Percentiles rank a stretch among this genome's conserved stretches.
These are phyloP conservation scores for Galagoides demidoff DNA, from an alignment of 2,797 vertebrate species.

Conservation along the genomic window DNA sequence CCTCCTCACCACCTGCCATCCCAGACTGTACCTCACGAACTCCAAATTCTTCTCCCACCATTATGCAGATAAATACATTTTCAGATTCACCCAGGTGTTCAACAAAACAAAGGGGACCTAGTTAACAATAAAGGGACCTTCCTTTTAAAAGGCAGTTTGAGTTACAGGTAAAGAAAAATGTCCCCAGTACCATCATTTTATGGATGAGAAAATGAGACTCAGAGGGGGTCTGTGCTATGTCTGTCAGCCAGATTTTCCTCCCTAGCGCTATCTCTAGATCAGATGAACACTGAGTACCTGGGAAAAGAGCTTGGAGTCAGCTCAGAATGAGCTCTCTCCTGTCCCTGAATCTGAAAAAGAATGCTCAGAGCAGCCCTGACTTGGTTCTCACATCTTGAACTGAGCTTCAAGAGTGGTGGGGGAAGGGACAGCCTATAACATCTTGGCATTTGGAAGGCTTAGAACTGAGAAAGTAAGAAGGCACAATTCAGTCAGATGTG, in stretches of 20 bases:
- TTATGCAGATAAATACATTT: neutral
- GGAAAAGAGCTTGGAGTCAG: neutral
- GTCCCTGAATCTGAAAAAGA: neutral
- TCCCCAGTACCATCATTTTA: accelerated
- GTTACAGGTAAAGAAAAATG: neutral
- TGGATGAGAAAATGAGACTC: neutral
- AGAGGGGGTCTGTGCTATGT: neutral
- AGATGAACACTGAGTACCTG: neutral
- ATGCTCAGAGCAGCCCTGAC: neutral
- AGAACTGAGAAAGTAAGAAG: neutral
- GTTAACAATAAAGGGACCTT: neutral
- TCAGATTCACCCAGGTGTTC: neutral
- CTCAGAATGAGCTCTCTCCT: neutral
- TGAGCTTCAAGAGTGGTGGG: neutral
- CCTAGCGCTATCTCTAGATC: neutral
- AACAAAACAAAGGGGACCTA: neutral
- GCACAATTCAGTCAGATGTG: neutral
- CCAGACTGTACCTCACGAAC: neutral
- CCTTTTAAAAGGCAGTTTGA: neutral
- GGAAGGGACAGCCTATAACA: neutral
- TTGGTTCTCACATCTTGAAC: neutral
- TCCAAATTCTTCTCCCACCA: neutral
- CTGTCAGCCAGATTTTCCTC: neutral
- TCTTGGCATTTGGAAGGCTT: neutral
- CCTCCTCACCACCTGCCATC: neutral